Evolutionary conservation across 2,113 vertebrate genomes (phyloP).

Genomic region (Scopus umbretta): DNA sequence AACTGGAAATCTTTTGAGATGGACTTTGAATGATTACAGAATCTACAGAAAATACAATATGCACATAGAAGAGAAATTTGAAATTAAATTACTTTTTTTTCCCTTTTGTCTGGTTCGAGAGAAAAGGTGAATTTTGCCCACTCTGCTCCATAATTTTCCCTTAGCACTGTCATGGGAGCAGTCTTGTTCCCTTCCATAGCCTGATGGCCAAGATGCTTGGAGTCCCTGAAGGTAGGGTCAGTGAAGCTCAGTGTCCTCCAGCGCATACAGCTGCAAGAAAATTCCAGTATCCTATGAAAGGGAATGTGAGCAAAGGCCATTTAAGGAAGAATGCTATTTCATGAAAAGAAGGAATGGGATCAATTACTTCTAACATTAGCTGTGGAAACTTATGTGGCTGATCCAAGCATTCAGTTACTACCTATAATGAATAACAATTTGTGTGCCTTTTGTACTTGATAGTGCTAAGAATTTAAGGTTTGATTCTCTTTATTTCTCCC

Average conservation of each 20-base stretch:
- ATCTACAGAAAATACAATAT: neutral
- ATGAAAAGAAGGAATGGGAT: neutral
- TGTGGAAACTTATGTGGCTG: neutral
- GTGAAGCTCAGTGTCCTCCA: neutral
- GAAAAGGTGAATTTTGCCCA: neutral
- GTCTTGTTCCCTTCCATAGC: neutral
- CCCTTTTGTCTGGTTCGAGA: neutral
- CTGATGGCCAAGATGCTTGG: neutral
- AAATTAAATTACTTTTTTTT: neutral
- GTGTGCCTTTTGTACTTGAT: neutral
- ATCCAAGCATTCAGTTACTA: neutral
- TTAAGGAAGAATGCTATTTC: neutral
- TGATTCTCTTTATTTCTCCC: neutral
- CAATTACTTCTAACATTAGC: neutral
- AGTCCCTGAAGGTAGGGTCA: neutral
- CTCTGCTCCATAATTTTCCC: neutral
- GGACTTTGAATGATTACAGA: neutral
- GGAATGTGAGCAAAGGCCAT: neutral
- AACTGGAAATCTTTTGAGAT: neutral
- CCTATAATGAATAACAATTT: neutral
- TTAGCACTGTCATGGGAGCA: neutral
- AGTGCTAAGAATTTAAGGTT: neutral
- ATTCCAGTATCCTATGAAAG: neutral
- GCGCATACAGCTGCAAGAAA: neutral
- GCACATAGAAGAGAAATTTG: neutral